Conservation (phyloP, 2,888 invertebrate species). For the Polyploca ridens region DNA sequence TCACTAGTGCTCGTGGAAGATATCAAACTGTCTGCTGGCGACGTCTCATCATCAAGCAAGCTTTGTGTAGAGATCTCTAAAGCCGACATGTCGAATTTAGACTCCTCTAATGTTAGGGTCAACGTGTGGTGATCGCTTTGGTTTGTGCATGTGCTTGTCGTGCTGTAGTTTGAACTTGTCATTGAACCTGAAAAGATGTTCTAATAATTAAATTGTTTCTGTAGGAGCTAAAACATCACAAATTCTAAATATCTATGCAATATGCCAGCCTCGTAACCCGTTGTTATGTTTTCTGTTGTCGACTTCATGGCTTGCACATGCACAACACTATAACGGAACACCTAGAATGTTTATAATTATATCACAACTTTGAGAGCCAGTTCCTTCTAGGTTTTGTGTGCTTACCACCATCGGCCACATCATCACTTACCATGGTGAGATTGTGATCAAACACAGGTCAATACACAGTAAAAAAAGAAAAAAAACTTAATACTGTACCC, state of each 20-base stretch:
- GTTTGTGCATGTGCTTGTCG: constrained; percentile 80
- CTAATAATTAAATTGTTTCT: too few species aligned
- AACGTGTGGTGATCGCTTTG: constrained; percentile 82
- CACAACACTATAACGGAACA: too few species aligned
- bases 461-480: too few species aligned
- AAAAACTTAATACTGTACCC: too few species aligned
- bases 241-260: neutral
- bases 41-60: constrained; percentile 92
- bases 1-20: constrained; percentile 87
- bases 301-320: too few species aligned
- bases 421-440: too few species aligned
- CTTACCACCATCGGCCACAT: too few species aligned
- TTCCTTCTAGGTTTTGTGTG: too few species aligned
- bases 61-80: constrained; percentile 87
- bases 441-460: too few species aligned
- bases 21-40: constrained; percentile 92
- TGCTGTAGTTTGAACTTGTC: constrained; percentile 82
- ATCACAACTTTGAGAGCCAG: neutral
- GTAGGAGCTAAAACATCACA: too few species aligned
- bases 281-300: too few species aligned
- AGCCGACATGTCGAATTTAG: constrained; percentile 90
- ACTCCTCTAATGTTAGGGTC: constrained; percentile 88
- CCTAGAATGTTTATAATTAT: neutral
- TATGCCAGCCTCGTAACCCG: too few species aligned
- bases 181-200: constrained; percentile 68